These are phyloP conservation scores for Pangasius sanitwongsei DNA, from an alignment of 2,797 vertebrate genomes.

Conservation along the genomic window DNA sequence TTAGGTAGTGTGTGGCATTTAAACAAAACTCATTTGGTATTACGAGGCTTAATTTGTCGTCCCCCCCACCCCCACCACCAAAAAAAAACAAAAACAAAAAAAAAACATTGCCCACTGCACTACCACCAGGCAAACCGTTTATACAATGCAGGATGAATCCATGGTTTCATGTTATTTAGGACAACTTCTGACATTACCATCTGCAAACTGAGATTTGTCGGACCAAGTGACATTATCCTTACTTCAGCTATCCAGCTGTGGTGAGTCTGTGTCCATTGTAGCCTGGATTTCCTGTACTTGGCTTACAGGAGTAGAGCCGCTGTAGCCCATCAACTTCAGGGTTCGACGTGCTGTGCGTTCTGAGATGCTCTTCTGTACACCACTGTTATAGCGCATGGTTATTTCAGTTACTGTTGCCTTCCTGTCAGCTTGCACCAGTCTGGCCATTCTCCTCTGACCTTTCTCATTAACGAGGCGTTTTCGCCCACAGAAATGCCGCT, in stretches of 20 bases:
- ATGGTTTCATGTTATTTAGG: neutral
- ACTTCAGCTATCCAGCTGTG: conserved; percentile 9
- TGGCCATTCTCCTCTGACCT: conserved; percentile 31
- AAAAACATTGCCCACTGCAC: neutral
- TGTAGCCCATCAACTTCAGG: conserved; percentile 31
- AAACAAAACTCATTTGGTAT: conserved; percentile 3
- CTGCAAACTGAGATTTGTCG: neutral
- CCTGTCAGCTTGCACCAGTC: conserved; percentile 63
- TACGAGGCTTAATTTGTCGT: neutral
- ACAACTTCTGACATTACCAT: neutral
- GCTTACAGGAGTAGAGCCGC: conserved; percentile 24
- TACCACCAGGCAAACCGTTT: neutral
- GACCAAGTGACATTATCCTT: neutral
- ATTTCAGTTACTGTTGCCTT: conserved; percentile 50
- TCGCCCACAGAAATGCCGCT: conserved; percentile 28
- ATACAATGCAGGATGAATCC: neutral
- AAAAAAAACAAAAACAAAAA: neutral
- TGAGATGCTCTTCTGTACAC: conserved; percentile 19
- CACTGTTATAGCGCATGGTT: conserved; percentile 29
- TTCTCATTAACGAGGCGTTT: conserved; percentile 19
- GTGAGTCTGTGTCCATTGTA: conserved; percentile 5
- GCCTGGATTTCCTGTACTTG: conserved; percentile 34
- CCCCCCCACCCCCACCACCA: too few species aligned
- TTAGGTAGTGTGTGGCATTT: neutral
- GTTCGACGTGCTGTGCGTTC: conserved; percentile 30